phyloP scores from a whole-genome alignment of 2,888 invertebrate species.

The Agonopterix subpropinquella region DNA sequence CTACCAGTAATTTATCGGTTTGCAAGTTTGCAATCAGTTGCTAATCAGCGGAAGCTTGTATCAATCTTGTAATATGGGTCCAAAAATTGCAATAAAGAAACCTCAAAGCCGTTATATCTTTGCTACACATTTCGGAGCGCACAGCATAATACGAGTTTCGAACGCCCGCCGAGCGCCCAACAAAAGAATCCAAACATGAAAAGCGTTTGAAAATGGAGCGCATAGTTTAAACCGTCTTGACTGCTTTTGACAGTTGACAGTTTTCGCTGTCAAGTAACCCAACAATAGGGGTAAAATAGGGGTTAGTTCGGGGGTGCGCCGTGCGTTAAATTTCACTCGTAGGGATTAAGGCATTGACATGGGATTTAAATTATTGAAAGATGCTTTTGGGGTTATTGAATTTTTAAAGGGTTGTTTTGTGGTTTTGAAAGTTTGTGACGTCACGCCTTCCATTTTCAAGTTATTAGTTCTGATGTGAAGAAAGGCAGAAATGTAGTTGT shows the following conservation, averaged over 20 bases:
- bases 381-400: conserved; percentile 44
- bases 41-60: no score
- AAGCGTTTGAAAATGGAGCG: conserved; percentile 54
- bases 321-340: conserved; percentile 48
- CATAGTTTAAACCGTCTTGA: conserved; percentile 72
- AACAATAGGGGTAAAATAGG: conserved; percentile 64
- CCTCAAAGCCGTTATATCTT: no score
- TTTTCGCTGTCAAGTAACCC: conserved; percentile 60
- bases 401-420: conserved; percentile 46
- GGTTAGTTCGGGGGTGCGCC: conserved; percentile 16
- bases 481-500: no score
- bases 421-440: not conserved
- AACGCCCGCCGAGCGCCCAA: conserved; percentile 37
- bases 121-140: no score
- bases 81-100: no score
- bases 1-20: no score
- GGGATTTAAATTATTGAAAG: conserved; percentile 71
- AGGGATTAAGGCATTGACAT: conserved; percentile 54
- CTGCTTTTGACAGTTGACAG: conserved; percentile 75
- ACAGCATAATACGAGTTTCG: not conserved
- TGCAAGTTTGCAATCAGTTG: no score
- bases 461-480: no score
- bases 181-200: conserved; percentile 58
- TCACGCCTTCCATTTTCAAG: not conserved
- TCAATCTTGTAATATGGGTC: no score